Base-by-base conservation (phyloP, 2,797 vertebrate genomes). In the Cynodonichthys magdalenae region DNA sequence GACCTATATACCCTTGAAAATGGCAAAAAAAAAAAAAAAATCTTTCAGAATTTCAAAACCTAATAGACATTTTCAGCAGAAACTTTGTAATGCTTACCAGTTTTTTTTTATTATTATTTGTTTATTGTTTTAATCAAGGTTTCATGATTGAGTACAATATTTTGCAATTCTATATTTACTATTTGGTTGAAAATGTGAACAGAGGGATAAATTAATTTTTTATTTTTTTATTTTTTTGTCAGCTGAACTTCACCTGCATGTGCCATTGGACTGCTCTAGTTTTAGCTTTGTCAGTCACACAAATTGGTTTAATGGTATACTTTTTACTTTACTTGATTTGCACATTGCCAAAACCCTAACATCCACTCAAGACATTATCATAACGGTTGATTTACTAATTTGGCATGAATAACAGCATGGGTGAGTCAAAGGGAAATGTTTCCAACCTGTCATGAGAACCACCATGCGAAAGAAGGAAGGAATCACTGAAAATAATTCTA, bases 401-500 rank as follows among this genome's bases (percentile, higher is more conserved):
- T 49, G 54, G 12, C 50, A n/a, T 2, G 53, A 18, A 71, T 62
- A 70, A 63, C 53, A 48, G 36, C 54, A 11, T 36, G 45, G 6
- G 41, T 29, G 47, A 18, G 8, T 36, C 50, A 52, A 17, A 53
- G 24, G 10, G 34, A 12, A 36, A 36, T 36, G 34, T 53, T 42
- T 79, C 77, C 81, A 50, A 76, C 69, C 59, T 74, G 53, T 65
- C 59, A 57, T 54, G 49, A 15, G 41, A 59, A 34, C 46, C 52
- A 53, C 52, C 58, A 27, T 66, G 54, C 47, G 66, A 51, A 58
- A 39, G 20, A 59, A 56, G 20, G n/a, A 53, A 47, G 58, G 49
- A 49, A 60, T 53, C 56, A 54, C 41, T 60, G 46, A 63, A 56
- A 72, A 65, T 34, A 53, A 49, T 71, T 71, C 71, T 55, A 9